Percentiles rank a stretch among this genome's conserved stretches.
Evolutionary conservation across 1,140 invertebrate species (phyloP).

Genomic region (Heliconius hermathena): DNA sequence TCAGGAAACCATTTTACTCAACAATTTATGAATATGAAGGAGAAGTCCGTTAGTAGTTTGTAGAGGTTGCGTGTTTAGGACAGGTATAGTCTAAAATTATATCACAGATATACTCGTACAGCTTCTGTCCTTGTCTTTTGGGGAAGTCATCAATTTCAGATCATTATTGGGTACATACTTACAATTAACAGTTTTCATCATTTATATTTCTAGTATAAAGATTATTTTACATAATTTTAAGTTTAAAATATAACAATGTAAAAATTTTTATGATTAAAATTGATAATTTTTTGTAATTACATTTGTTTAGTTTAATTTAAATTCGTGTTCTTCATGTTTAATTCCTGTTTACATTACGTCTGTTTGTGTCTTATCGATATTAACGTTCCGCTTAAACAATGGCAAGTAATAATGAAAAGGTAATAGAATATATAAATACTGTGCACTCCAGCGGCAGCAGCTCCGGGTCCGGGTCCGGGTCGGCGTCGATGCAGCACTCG

Average conservation of each 20-base stretch:
- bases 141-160: constrained; percentile 18
- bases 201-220: not conserved
- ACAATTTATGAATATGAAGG: constrained; percentile 63
- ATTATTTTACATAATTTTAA: not conserved
- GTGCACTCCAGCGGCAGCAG: constrained; percentile 83
- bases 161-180: not conserved
- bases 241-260: not conserved
- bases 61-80: constrained; percentile 41
- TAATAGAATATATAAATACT: not conserved
- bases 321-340: not conserved
- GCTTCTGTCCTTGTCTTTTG: constrained; percentile 44
- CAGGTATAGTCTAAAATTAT: constrained; percentile 53
- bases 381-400: not conserved
- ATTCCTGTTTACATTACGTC: not conserved
- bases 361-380: not conserved
- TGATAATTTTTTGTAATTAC: not conserved
- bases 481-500: constrained; percentile 89
- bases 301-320: not conserved
- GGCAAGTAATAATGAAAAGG: not conserved
- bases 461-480: constrained; percentile 87
- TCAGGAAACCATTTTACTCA: constrained; percentile 60
- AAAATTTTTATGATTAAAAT: not conserved
- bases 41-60: constrained; percentile 41
- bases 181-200: not conserved
- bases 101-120: constrained; percentile 34